Evolutionary conservation across 2,113 vertebrate species (phyloP).

Genomic region (Chionodraco myersi): DNA sequence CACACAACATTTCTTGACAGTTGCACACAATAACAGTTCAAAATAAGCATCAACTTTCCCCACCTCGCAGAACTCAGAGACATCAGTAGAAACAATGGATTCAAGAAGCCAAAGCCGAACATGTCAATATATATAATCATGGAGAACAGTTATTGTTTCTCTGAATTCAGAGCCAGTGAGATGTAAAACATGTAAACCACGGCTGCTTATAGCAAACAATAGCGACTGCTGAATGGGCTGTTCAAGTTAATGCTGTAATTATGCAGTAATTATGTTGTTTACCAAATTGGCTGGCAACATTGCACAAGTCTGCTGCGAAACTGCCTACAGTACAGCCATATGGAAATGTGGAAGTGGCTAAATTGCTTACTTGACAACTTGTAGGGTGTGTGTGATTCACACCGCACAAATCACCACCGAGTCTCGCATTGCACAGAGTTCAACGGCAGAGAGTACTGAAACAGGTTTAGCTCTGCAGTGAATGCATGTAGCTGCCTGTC

Average conservation of each 20-base stretch:
- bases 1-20: background rate
- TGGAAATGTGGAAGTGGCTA: constrained; percentile 17
- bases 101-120: constrained; percentile 16
- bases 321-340: constrained; percentile 17
- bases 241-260: constrained; percentile 66
- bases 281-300: constrained; percentile 45
- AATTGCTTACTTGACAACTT: constrained; percentile 36
- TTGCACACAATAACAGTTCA: background rate
- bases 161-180: background rate
- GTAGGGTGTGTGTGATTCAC: constrained; percentile 13
- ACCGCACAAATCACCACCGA: constrained; percentile 15
- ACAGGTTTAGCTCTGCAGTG: background rate
- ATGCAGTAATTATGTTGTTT: constrained; percentile 67
- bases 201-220: constrained; percentile 46
- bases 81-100: constrained; percentile 20
- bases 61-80: constrained; percentile 1
- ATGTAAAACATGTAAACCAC: constrained; percentile 43
- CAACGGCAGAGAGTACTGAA: background rate
- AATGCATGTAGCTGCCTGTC: background rate
- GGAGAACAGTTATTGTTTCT: constrained; percentile 21
- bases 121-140: constrained; percentile 4
- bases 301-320: constrained; percentile 27
- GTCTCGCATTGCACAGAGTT: background rate
- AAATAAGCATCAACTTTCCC: background rate
- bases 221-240: constrained; percentile 50